A percentile compares a stretch with the other conserved stretches of the same genome.
phyloP scores from a whole-genome alignment of 2,797 vertebrate genomes.

The Pangasius djambal region DNA sequence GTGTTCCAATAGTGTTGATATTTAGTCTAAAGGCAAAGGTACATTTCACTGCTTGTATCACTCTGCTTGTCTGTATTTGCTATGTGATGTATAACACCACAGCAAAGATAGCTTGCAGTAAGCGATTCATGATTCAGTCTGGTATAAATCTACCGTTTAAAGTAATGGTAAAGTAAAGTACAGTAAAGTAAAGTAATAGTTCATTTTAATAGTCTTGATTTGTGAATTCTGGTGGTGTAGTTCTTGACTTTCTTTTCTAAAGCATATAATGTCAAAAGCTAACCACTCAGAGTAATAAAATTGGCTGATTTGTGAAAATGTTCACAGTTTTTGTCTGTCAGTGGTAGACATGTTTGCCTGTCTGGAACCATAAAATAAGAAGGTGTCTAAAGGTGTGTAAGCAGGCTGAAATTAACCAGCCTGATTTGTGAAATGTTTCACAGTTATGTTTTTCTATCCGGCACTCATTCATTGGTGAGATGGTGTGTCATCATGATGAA shows the following conservation, averaged over 20 bases:
- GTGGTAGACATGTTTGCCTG: too few relatives aligned
- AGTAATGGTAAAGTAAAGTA: too few relatives aligned
- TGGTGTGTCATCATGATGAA: too few relatives aligned
- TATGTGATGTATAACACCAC: background rate
- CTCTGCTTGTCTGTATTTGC: background rate
- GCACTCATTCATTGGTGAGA: too few relatives aligned
- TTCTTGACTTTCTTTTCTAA: background rate
- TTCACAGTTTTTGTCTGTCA: background rate
- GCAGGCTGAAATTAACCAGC: too few relatives aligned
- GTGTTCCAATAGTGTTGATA: background rate
- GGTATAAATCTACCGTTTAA: background rate
- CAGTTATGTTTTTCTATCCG: too few relatives aligned
- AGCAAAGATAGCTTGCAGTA: background rate
- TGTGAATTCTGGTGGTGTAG: background rate
- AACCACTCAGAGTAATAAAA: background rate
- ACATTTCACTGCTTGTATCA: background rate
- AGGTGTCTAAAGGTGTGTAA: too few relatives aligned
- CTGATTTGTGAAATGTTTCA: background rate
- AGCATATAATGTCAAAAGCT: background rate
- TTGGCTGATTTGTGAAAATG: background rate
- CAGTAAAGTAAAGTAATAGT: background rate
- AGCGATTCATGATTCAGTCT: background rate
- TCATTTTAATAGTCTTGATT: too few relatives aligned
- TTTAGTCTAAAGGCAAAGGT: background rate
- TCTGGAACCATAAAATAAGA: too few relatives aligned